These are phyloP conservation scores for Tetramorium simillimum DNA, from an alignment of 1,140 invertebrate species.

Conservation along the genomic window DNA sequence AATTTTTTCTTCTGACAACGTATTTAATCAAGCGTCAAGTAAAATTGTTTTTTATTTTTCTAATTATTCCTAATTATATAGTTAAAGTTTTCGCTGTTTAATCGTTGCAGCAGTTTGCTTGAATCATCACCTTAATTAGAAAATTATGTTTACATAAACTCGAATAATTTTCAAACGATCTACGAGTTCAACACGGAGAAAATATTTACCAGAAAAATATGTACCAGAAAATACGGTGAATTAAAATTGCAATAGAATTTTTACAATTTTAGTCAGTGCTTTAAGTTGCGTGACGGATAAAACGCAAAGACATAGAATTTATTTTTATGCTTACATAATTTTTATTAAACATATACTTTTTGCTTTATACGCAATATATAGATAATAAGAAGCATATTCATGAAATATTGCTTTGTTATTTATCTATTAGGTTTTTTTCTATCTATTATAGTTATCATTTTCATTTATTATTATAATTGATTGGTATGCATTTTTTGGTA, in stretches of 20 bases:
- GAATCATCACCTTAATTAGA: not conserved
- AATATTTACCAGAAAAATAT: too few species aligned
- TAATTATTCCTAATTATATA: too few species aligned
- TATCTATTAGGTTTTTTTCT: not conserved
- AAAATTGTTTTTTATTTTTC: not conserved
- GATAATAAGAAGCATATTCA: not conserved
- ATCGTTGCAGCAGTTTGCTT: not conserved
- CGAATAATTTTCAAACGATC: not conserved
- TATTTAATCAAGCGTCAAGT: not conserved
- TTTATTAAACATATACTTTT: constrained; percentile 10
- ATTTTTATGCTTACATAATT: not conserved
- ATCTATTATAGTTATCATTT: not conserved
- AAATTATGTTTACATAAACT: not conserved
- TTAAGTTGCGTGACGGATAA: not conserved
- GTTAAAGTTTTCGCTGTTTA: not conserved
- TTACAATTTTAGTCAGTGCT: not conserved
- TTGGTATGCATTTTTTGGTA: not conserved
- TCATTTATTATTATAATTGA: not conserved
- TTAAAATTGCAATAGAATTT: not conserved
- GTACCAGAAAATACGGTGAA: not conserved
- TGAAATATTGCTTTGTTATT: not conserved
- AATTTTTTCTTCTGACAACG: not conserved
- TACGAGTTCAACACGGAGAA: not conserved
- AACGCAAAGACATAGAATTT: not conserved
- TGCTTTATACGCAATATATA: not conserved